Conservation (phyloP, 2,888 invertebrate genomes). For the Philereme transversata region DNA sequence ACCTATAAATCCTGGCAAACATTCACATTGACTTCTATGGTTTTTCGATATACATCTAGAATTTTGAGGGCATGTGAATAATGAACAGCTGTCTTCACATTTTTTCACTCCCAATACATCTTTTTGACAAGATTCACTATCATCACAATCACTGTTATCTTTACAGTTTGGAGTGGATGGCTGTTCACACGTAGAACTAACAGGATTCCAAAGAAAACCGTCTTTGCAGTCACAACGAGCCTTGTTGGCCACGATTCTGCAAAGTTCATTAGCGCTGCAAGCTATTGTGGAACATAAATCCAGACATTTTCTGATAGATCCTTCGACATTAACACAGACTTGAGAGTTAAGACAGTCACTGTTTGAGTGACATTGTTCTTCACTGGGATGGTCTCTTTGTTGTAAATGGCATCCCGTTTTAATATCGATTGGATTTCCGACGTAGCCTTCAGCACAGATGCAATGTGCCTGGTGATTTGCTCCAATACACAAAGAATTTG, state of each 20-base stretch:
- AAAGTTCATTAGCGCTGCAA: constrained; percentile 92
- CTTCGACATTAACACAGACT: constrained; percentile 87
- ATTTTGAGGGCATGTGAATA: constrained; percentile 93
- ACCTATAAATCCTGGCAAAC: constrained; percentile 92
- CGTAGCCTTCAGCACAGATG: constrained; percentile 92
- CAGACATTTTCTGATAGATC: constrained; percentile 87
- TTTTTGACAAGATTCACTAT: constrained; percentile 89
- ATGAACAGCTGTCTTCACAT: constrained; percentile 90
- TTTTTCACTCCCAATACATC: constrained; percentile 94
- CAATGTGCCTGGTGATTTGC: constrained; percentile 94
- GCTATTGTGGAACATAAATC: constrained; percentile 92
- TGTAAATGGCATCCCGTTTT: constrained; percentile 90
- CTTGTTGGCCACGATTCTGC: constrained; percentile 87
- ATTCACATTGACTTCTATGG: constrained; percentile 92
- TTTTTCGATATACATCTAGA: constrained; percentile 90
- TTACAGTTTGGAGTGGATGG: constrained; percentile 93
- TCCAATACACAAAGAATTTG: constrained; percentile 93
- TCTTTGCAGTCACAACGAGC: constrained; percentile 92
- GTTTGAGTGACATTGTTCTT: constrained; percentile 86
- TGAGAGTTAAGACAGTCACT: constrained; percentile 89
- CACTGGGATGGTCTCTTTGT: constrained; percentile 79
- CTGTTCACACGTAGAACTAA: constrained; percentile 91
- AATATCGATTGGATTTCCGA: constrained; percentile 92
- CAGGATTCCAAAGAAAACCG: constrained; percentile 92
- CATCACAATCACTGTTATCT: constrained; percentile 87